Evolutionary conservation across 2,113 vertebrate genomes (phyloP).

Genomic region (Oryzias celebensis): DNA sequence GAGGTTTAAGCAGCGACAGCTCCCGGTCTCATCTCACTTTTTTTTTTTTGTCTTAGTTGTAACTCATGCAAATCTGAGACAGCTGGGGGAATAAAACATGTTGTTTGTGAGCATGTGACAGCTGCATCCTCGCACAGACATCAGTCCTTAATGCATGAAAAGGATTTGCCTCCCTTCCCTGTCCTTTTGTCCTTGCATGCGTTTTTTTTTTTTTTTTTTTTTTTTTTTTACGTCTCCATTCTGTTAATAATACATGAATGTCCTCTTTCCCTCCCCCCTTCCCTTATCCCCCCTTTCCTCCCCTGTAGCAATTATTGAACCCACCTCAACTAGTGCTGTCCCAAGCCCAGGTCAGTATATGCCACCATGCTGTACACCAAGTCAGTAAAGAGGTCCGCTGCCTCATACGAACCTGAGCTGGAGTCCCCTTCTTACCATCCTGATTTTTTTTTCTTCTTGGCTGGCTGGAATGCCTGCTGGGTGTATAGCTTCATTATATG

Average conservation of each 20-base stretch:
- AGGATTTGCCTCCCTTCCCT: constrained; percentile 62
- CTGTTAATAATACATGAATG: constrained; percentile 94
- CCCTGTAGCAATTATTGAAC: constrained; percentile 99
- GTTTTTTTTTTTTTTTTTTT: constrained; percentile 49
- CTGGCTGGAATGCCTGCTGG: constrained; percentile 77
- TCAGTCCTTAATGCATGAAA: constrained; percentile 45
- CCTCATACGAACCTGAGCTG: constrained; percentile 65
- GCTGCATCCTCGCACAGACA: constrained; percentile 50
- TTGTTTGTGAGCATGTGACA: constrained; percentile 49
- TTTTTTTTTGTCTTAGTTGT: constrained; percentile 15
- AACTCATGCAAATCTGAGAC: constrained; percentile 33
- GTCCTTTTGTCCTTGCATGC: constrained; percentile 71
- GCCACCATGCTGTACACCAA: constrained; percentile 83
- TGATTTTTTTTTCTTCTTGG: constrained; percentile 55
- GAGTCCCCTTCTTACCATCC: constrained; percentile 62
- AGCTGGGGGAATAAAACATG: constrained; percentile 4
- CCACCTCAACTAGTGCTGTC: constrained; percentile 96
- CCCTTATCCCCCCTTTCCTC: constrained; percentile 69
- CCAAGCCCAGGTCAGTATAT: constrained; percentile 99
- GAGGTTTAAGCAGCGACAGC: constrained; percentile 8
- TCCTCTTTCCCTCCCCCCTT: constrained; percentile 86
- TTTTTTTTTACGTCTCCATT: constrained; percentile 75
- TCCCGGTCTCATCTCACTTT: constrained; percentile 20
- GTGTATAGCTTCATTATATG: constrained; percentile 73
- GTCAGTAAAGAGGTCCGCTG: constrained; percentile 80